A percentile compares a stretch with the other conserved stretches of the same genome.
Conservation (phyloP, 2,888 invertebrate genomes). For the Nymphalis urticae region DNA sequence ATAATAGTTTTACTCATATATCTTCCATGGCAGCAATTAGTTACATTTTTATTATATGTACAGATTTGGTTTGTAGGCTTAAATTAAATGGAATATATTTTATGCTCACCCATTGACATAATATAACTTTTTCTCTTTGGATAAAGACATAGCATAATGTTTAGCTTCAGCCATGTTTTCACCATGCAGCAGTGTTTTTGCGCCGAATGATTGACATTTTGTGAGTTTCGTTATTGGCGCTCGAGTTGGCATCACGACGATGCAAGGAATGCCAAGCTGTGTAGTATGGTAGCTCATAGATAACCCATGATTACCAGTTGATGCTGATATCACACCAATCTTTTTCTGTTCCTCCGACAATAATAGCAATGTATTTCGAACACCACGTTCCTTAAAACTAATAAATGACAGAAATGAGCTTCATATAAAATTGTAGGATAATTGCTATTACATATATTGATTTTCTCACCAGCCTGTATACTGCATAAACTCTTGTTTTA, state of each 20-base stretch:
- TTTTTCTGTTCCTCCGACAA: slow-evolving; percentile 87
- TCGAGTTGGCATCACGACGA: slow-evolving; percentile 93
- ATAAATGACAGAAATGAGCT: slow-evolving; percentile 5
- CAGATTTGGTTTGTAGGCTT: too few species aligned
- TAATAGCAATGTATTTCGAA: slow-evolving; percentile 89
- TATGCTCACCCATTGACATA: slow-evolving; percentile 91
- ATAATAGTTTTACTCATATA: too few species aligned
- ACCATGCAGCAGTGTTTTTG: slow-evolving; percentile 89
- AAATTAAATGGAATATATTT: not conserved
- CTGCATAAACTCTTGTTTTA: slow-evolving; percentile 96
- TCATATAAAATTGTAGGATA: not conserved
- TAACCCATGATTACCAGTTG: slow-evolving; percentile 95
- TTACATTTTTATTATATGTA: too few species aligned
- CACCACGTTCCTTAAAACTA: slow-evolving; percentile 97
- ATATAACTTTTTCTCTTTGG: slow-evolving; percentile 85
- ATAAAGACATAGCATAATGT: slow-evolving; percentile 86
- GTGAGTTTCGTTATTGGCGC: slow-evolving; percentile 96
- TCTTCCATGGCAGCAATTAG: too few species aligned
- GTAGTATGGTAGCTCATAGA: slow-evolving; percentile 87
- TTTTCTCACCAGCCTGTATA: slow-evolving; percentile 90
- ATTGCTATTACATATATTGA: not conserved
- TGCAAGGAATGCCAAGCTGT: slow-evolving; percentile 85
- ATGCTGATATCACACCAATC: slow-evolving; percentile 92
- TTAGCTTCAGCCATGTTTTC: slow-evolving; percentile 90
- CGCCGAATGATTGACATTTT: slow-evolving; percentile 89